Base-by-base conservation (phyloP, 2,797 vertebrate genomes). In the Enteromius paludinosus region DNA sequence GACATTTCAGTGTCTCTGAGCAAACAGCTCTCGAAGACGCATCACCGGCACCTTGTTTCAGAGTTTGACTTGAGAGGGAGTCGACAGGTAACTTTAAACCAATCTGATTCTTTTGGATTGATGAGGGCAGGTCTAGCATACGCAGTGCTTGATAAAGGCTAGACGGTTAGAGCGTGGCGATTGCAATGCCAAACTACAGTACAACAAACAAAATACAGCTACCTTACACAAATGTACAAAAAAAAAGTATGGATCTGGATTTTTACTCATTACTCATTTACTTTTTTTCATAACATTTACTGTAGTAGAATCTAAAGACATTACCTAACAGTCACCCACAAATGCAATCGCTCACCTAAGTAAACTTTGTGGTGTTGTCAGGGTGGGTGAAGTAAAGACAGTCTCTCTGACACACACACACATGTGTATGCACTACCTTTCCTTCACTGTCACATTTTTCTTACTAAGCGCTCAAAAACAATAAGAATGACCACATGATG, bases 361-460 rank as follows among this genome's bases (percentile, higher is more conserved):
- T 62, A 80, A 54, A 72, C 35, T 23, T 28, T 41, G 9, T 15
- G 33, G 47, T 80, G n/a, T 17, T 62, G 25, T 72, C n/a, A 47
- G 68, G 25, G 18, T 61, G 49, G 33, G n/a, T 52, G n/a, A 35
- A 18, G 30, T 38, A 5, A 38, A 38, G 35, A 61, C 49, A 35
- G 3, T 59, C n/a, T 56, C 33, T 61, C 20, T 15, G 33, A 2
- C 73, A 72, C 25, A n/a, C 70, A 71, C 20, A 69, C 66, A 45
- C 41, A 47, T 3, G 23, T 11, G 23, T 12, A 49, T 3, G 1
- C 47, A 28, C 15, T 12, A 62, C 28, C 28, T 52, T 54, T 79
- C 33, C 14, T 45, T 61, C 54, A 1, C 54, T 47, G 69, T 73
- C 69, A 73, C 69, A 65, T 73, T 65, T 81, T 14, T 81, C 79